Percentiles rank a stretch among this genome's conserved stretches.
Conservation (phyloP, 2,888 invertebrate genomes). For the Parnassius apollo region DNA sequence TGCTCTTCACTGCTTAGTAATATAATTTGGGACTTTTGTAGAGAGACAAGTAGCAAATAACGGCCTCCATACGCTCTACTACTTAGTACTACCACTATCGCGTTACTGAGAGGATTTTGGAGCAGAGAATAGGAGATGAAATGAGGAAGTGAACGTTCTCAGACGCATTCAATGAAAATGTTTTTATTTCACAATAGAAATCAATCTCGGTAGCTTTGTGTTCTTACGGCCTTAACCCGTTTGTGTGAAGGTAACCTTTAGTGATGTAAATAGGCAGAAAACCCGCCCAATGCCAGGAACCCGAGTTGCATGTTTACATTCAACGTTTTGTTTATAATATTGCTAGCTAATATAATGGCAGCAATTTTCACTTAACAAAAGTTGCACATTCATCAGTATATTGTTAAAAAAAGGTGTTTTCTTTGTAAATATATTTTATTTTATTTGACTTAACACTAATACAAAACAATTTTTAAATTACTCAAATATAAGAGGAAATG, state of each 20-base stretch:
- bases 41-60: too few relatives aligned
- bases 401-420: too few relatives aligned
- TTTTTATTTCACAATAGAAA: constrained; percentile 22
- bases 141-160: constrained; percentile 19
- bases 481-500: too few relatives aligned
- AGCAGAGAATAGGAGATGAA: not conserved
- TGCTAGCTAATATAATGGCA: not conserved
- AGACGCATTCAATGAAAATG: constrained; percentile 17
- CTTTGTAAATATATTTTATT: too few relatives aligned
- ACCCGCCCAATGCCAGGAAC: constrained; percentile 68
- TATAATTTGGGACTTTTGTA: too few relatives aligned
- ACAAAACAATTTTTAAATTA: too few relatives aligned
- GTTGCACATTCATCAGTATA: too few relatives aligned
- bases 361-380: too few relatives aligned
- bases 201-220: constrained; percentile 32
- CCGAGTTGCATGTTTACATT: constrained; percentile 38
- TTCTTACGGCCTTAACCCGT: constrained; percentile 70
- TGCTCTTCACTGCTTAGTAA: too few relatives aligned
- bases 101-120: too few relatives aligned
- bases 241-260: constrained; percentile 73
- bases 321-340: constrained; percentile 34
- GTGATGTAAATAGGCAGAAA: constrained; percentile 76
- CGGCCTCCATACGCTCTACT: not conserved
- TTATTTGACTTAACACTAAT: too few relatives aligned
- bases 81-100: not conserved